A percentile compares a stretch with the other conserved stretches of the same genome.
Evolutionary conservation across 2,797 vertebrate genomes (phyloP).

Genomic region (Rhadinocentrus ornatus): DNA sequence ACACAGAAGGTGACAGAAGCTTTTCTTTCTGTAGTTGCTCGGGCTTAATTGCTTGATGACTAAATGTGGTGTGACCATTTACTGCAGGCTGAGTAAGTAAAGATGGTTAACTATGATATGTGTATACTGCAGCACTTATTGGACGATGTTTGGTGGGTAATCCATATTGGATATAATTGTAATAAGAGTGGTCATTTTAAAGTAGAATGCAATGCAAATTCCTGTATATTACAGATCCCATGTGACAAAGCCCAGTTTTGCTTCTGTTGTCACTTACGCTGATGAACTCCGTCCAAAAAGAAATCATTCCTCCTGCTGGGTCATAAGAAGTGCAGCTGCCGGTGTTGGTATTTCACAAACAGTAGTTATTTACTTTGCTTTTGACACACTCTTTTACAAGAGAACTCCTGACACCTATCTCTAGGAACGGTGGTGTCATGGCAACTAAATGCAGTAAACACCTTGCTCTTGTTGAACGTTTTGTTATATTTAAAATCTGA

Average conservation of each 20-base stretch:
- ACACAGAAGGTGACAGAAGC: constrained; percentile 15
- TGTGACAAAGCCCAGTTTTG: constrained; percentile 54
- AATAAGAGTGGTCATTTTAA: constrained; percentile 67
- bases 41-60: constrained; percentile 19
- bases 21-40: constrained; percentile 20
- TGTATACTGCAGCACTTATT: constrained; percentile 60
- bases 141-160: constrained; percentile 86
- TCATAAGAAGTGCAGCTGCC: constrained; percentile 75
- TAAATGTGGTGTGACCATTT: constrained; percentile 53
- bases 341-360: constrained; percentile 75
- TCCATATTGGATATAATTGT: constrained; percentile 99
- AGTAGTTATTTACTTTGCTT: constrained; percentile 65
- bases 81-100: constrained; percentile 44
- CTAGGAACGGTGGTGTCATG: constrained; percentile 55
- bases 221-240: constrained; percentile 84
- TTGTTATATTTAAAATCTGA: constrained; percentile 67
- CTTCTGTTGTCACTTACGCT: constrained; percentile 52
- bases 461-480: constrained; percentile 44
- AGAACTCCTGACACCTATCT: constrained; percentile 72
- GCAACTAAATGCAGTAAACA: constrained; percentile 46
- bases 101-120: constrained; percentile 35
- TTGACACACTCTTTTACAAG: constrained; percentile 80
- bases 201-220: constrained; percentile 69
- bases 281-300: constrained; percentile 76
- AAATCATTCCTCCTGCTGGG: constrained; percentile 82